These are phyloP conservation scores for Zosterops hypoxanthus DNA, from an alignment of 2,113 vertebrate species.

Conservation along the genomic window DNA sequence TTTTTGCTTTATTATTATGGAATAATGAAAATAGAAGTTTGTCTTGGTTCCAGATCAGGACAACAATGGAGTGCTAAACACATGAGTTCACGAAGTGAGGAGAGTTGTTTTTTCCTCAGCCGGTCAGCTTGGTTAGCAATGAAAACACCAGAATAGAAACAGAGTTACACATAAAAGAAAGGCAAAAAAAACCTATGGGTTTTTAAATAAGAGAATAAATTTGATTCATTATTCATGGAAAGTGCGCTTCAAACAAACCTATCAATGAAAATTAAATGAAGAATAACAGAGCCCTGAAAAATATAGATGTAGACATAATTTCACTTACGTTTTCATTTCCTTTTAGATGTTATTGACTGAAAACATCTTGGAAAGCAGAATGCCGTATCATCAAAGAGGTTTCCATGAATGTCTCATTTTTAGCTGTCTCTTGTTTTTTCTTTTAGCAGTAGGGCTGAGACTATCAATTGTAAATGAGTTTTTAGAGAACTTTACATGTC, in stretches of 20 bases:
- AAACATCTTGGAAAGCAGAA: neutral
- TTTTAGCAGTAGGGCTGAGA: neutral
- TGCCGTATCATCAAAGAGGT: neutral
- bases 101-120: neutral
- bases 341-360: neutral
- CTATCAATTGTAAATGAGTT: neutral
- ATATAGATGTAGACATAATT: neutral
- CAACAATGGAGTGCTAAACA: neutral
- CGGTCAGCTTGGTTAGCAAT: neutral
- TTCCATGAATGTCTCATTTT: neutral
- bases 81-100: neutral
- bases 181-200: neutral
- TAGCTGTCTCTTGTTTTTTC: neutral
- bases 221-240: neutral
- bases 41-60: neutral
- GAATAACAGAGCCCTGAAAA: neutral
- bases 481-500: neutral
- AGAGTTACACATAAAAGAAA: neutral
- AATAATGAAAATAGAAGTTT: neutral
- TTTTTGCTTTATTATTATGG: neutral
- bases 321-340: neutral
- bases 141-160: neutral
- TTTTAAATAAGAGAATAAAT: neutral
- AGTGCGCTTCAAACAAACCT: neutral
- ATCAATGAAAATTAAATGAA: neutral